Base-by-base conservation (phyloP, 2,797 vertebrate genomes). In the Enteromius fasciolatus region DNA sequence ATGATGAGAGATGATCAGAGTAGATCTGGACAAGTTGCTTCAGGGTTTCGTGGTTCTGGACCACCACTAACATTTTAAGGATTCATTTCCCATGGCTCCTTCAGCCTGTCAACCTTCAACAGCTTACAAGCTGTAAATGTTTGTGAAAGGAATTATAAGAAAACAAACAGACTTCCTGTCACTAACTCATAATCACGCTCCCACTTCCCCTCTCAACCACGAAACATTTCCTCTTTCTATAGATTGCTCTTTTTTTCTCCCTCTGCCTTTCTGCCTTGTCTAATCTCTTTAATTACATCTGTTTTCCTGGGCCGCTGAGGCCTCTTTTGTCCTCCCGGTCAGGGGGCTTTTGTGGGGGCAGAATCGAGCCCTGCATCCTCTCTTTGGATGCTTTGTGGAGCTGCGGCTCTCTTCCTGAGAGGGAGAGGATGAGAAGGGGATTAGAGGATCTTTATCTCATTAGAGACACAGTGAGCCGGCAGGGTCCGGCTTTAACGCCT, bases 371-470 rank as follows among this genome's bases (percentile, higher is more conserved):
- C 75, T 68, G 67, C 76, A 74, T 77, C 77, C 82, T 78, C 83
- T 83, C 84, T 84, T 64, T 33, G 39, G 75, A 68, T 50, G 68
- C 86, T 83, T 82, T 84, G 77, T 86, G 74, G 78, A 64, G 74
- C 85, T 88, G 90, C 92, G 88, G 89, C 86, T 78, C 81, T 84
- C 88, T 88, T 90, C 93, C 90, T 85, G 92, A 91, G 92, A 92
- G 73, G 94, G 93, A 96, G 94, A 92, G 91, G 90, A 89, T 87
- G 76, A 93, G 84, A 94, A 94, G 91, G 91, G 93, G 95, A 95
- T 96, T 96, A 96, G 94, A 94, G 92, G 78, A 90, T 88, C 89
- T 90, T 92, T 93, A 95, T 94, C 95, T 94, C 89, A 90, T 94
- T 95, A 94, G 91, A 91, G 88, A 74, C 81, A 90, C 90, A 57